phyloP scores from a whole-genome alignment of 30 jellyfish, hydroid and myxozoan species.

The Nemopilema nomurai region DNA sequence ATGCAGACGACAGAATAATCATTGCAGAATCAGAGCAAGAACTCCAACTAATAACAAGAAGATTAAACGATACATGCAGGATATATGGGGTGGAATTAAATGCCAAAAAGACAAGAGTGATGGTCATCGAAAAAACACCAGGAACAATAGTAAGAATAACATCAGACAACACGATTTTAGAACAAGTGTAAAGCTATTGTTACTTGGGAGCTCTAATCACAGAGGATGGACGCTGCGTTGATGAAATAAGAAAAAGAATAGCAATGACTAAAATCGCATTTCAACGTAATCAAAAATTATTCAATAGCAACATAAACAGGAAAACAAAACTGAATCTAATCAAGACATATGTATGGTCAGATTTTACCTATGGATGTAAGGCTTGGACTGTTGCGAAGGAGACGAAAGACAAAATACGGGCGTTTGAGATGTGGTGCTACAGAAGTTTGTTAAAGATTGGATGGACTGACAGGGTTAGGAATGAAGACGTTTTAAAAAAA shows the following conservation, averaged over 20 bases:
- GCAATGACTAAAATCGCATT: slow-evolving; percentile 23
- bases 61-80: slow-evolving; percentile 1
- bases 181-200: slow-evolving; percentile 14
- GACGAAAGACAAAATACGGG: slow-evolving; percentile 1
- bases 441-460: slow-evolving; percentile 3
- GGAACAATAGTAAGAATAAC: background rate
- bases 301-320: slow-evolving; percentile 10
- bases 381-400: slow-evolving; percentile 9
- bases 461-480: slow-evolving; percentile 8
- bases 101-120: slow-evolving; percentile 26
- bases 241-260: slow-evolving; percentile 11
- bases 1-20: slow-evolving; percentile 50
- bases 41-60: slow-evolving; percentile 3
- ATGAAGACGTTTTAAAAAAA: background rate
- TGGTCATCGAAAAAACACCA: background rate
- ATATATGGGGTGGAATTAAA: slow-evolving; percentile 14
- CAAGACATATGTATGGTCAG: slow-evolving; percentile 9
- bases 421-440: slow-evolving; percentile 19
- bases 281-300: slow-evolving; percentile 3
- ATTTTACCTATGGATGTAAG: slow-evolving; percentile 10
- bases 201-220: slow-evolving; percentile 15
- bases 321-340: slow-evolving; percentile 1
- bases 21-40: slow-evolving; percentile 1
- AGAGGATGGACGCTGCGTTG: slow-evolving; percentile 1
- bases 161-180: background rate